A percentile compares a stretch with the other conserved stretches of the same genome.
These are phyloP conservation scores for Thalpophila matura DNA, from an alignment of 2,888 invertebrate genomes.

Conservation along the genomic window DNA sequence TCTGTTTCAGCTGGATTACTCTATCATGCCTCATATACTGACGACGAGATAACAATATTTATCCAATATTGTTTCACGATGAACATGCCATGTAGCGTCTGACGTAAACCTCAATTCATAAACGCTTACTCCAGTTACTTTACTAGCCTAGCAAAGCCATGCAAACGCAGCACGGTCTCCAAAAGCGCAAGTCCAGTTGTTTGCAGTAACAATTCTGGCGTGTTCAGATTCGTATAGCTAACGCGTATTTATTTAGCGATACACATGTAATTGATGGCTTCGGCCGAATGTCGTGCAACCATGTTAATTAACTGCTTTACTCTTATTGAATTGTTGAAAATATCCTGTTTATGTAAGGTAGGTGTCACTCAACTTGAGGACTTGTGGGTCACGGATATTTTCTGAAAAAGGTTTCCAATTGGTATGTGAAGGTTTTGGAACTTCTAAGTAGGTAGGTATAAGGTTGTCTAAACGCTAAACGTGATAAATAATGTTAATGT, in stretches of 20 bases:
- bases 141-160: constrained; percentile 10
- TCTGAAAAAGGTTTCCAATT: neutral
- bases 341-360: constrained; percentile 43
- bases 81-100: neutral
- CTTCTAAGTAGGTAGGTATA: too few species aligned
- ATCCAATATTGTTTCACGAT: too few species aligned
- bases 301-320: constrained; percentile 61
- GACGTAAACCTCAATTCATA: neutral
- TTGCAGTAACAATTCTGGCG: constrained; percentile 81
- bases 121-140: constrained; percentile 20
- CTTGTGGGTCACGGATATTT: constrained; percentile 20
- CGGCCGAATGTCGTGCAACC: constrained; percentile 72
- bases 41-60: too few species aligned
- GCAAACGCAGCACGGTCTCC: constrained; percentile 73
- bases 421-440: too few species aligned
- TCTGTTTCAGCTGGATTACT: too few species aligned
- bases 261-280: constrained; percentile 82
- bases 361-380: constrained; percentile 41
- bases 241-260: constrained; percentile 86
- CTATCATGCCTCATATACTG: too few species aligned
- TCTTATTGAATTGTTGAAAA: constrained; percentile 29
- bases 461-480: too few species aligned
- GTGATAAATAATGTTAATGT: too few species aligned
- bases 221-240: constrained; percentile 78
- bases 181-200: constrained; percentile 80